phyloP scores from a whole-genome alignment of 2,888 invertebrate species.

The Drosophila paucipuncta region DNA sequence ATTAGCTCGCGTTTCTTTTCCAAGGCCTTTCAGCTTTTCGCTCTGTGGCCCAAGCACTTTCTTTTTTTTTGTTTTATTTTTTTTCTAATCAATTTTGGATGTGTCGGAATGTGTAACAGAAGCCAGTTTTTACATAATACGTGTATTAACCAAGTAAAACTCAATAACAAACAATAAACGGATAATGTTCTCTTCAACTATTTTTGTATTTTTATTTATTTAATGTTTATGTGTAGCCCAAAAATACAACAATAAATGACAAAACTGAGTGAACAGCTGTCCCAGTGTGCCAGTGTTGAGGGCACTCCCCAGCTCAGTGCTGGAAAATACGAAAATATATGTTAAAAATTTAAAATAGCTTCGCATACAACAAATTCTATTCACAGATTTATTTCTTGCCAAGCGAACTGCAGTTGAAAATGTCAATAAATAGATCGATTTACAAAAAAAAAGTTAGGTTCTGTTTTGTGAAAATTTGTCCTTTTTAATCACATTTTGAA shows the following conservation, averaged over 20 bases:
- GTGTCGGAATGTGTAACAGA: conserved; percentile 35
- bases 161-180: conserved; percentile 61
- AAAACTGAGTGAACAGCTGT: conserved; percentile 64
- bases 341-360: conserved; percentile 6
- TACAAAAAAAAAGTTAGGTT: neutral
- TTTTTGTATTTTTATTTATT: conserved; percentile 62
- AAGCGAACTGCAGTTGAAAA: neutral
- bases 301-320: conserved; percentile 13
- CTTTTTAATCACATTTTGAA: too few relatives aligned
- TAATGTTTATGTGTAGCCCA: conserved; percentile 59
- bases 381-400: neutral
- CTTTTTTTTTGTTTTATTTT: conserved; percentile 56
- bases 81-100: conserved; percentile 46
- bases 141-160: conserved; percentile 40
- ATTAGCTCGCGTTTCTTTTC: conserved; percentile 53
- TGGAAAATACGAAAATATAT: conserved; percentile 27
- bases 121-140: conserved; percentile 47
- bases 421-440: neutral
- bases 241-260: conserved; percentile 64
- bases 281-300: conserved; percentile 46
- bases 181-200: conserved; percentile 58
- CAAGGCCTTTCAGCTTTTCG: conserved; percentile 61
- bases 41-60: conserved; percentile 56
- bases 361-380: neutral
- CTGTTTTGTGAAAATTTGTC: neutral